A percentile compares a stretch with the other conserved stretches of the same genome.
Evolutionary conservation across 2,888 invertebrate genomes (phyloP).

Genomic region (Hirudinaria manillensis): DNA sequence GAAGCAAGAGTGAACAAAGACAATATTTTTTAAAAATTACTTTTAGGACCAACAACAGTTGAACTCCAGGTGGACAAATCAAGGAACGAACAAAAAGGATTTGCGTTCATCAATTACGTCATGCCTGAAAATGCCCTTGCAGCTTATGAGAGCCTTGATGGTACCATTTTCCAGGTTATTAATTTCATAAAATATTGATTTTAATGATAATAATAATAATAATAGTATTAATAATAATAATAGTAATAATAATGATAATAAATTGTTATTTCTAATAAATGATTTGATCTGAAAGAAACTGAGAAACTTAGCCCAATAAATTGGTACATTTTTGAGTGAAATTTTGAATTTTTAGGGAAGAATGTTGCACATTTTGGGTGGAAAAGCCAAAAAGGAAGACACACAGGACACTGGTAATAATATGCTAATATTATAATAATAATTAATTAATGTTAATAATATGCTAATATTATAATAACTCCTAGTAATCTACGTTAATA

Average conservation of each 20-base stretch:
- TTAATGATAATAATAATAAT: not conserved
- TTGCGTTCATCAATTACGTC: conserved; percentile 82
- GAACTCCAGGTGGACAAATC: conserved; percentile 81
- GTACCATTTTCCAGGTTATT: conserved; percentile 70
- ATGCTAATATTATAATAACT: not conserved
- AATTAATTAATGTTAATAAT: not conserved
- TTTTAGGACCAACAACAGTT: conserved; percentile 61
- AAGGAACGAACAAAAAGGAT: conserved; percentile 75
- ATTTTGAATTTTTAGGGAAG: conserved; percentile 61
- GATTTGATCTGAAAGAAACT: too few species aligned
- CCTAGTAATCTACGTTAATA: too few species aligned
- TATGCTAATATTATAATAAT: not conserved
- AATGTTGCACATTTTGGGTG: conserved; percentile 86
- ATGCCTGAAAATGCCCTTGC: conserved; percentile 89
- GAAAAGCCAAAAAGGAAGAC: conserved; percentile 63
- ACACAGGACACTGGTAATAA: conserved; percentile 1
- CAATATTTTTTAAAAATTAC: not conserved
- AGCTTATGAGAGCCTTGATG: conserved; percentile 82
- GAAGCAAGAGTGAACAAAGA: too few species aligned
- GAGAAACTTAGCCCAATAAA: too few species aligned
- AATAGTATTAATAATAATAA: too few species aligned
- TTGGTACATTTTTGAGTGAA: not conserved
- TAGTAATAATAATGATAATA: too few species aligned
- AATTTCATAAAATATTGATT: not conserved
- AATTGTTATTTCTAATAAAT: not conserved